Percentiles rank a stretch among this genome's conserved stretches.
These are phyloP conservation scores for Lontra canadensis DNA, from an alignment of 2,113 vertebrate genomes.

Conservation along the genomic window DNA sequence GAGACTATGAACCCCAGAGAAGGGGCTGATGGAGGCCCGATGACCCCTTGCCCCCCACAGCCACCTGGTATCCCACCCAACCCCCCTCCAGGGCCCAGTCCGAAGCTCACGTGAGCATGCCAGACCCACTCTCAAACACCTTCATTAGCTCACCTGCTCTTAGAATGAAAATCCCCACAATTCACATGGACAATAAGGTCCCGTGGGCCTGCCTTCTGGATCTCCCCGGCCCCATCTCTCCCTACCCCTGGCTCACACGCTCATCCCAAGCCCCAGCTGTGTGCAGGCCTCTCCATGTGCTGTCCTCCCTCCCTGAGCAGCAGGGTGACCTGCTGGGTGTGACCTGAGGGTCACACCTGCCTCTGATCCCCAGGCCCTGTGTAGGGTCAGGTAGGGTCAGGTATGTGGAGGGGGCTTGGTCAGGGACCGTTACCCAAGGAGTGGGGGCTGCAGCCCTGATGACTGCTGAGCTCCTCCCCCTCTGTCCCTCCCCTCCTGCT, in stretches of 20 bases:
- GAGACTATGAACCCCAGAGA: slow-evolving; percentile 72
- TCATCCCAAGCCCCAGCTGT: background rate
- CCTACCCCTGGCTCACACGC: background rate
- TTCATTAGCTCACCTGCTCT: background rate
- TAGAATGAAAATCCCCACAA: background rate
- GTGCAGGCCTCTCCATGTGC: background rate
- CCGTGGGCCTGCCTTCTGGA: background rate
- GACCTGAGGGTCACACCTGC: background rate
- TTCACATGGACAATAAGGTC: accelerated
- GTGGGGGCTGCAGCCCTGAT: background rate
- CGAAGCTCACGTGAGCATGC: accelerated
- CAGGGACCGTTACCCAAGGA: background rate
- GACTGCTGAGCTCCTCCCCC: background rate
- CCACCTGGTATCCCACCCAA: background rate
- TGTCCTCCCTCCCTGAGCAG: background rate
- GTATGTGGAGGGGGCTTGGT: accelerated
- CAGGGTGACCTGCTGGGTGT: too few relatives aligned
- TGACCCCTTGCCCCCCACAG: background rate
- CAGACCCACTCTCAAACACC: background rate
- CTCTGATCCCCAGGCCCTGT: background rate
- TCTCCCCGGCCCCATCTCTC: too few relatives aligned
- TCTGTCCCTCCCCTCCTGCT: background rate
- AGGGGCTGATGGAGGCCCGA: slow-evolving; percentile 36
- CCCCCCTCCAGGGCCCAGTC: accelerated
- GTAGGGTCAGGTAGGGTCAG: accelerated